Evolutionary conservation across 1,140 invertebrate genomes (phyloP), one percentile per base, ranked within the genome.

Genomic region (Drosophila bipectinata): DNA sequence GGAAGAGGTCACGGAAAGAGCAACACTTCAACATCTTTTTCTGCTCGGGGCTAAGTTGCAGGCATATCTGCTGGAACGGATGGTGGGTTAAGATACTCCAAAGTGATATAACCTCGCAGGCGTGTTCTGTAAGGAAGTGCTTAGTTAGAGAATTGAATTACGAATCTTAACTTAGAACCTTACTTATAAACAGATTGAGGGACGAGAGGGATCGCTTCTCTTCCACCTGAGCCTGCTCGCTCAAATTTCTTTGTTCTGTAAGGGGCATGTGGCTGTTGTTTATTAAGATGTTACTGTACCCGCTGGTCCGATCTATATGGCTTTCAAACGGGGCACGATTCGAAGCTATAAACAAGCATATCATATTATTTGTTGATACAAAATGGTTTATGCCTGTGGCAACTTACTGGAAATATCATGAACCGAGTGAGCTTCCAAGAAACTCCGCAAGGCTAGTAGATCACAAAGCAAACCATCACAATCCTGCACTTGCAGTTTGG

Each of bases 31-130:
- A 79, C 9, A 94, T 92, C 60, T 92, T 93, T 58, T 95, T 94
- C 60, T 95, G 94, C 24, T 94, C 94, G 9, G 92, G 91, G 3
- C 93, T 92, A 49, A 95, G 92, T 82, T 94, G 94, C 39, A 93
- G 94, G 7, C 97, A 95, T 49, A 99, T 94, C 28, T 96, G 93
- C 87, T 98, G 96, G 87, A 99, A 96, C 88, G 98, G 96, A 92
- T 99, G 98, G 87, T 99, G 97, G 83, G 95, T 96, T 0, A 99
- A 92, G 41, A 99, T 95, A 89, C 96, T 96, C 97, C 98, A 98
- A n/a, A 99, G 92, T 26, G 96, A 97, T 34, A 99, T 92, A 76
- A 98, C 96, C 93, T 99, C 98, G 84, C 96, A 96, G 3, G 96
- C 94, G 88, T 97, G 95, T 60, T 94, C 93, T 94, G 5, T 37